Base-by-base conservation (phyloP, 2,113 vertebrate genomes). In the Lepus europaeus region DNA sequence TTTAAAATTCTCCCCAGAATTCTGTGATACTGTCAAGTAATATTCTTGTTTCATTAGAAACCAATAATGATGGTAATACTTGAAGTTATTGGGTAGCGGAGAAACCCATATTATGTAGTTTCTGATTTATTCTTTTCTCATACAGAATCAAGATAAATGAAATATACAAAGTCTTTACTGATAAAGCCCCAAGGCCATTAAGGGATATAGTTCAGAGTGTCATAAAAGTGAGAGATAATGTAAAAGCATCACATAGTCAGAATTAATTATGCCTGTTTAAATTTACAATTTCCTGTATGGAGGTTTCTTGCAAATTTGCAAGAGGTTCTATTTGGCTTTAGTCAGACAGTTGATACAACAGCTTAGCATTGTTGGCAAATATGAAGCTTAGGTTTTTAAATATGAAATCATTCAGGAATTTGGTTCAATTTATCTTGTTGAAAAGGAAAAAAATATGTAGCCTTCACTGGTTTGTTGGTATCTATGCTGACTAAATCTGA, bases 321-420 rank as follows among this genome's bases (percentile, higher is more conserved):
- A 95, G 95, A 92, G 74, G 20, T 92, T 96, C 78, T 92, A 45
- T 87, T 93, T 96, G 95, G 81, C 85, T 77, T 63, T 93, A 94
- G 31, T 25, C 22, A 93, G 74, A 73, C 10, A 89, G 84, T 95
- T 96, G 94, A 90, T 96, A 90, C 3, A 89, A 89, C 68, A 95
- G 29, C 76, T 94, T 81, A 97, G 73, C 77, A 94, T 10, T 97
- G 94, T 96, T 97, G 91, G 87, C 93, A 96, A 9, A 96, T 94
- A 97, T 9, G 23, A 83, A 90, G 61, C 78, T 94, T 94, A 89
- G 91, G 81, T 92, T 95, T 97, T 95, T 63, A 97, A 97, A 90
- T 90, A 91, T 92, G 81, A 63, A 96, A 68, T 87, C 91, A 89
- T 68, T 33, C 23, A 89, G 63, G 85, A 94, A 89, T 96, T 95